Base-by-base conservation (phyloP, 2,113 vertebrate species). In the Oenanthe melanoleuca region DNA sequence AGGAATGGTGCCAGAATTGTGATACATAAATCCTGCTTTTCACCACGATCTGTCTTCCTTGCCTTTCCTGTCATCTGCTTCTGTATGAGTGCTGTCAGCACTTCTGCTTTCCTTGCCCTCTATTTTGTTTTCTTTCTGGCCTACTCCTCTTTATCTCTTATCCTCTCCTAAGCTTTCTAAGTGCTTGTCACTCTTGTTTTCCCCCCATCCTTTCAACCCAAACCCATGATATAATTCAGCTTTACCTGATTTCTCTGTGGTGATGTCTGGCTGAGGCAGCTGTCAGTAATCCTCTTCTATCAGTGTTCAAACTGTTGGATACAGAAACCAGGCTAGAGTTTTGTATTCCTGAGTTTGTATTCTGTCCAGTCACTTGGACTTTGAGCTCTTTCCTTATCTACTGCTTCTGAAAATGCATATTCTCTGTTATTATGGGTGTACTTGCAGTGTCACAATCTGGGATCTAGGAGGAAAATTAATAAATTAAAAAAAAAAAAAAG, bases 1-100 rank as follows among this genome's bases (percentile, higher is more conserved):
- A 38, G 65, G 83, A 91, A 38, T 33, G 24, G 45, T 92, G 94
- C 73, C 91, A 92, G 78, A 77, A 89, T 74, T 61, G 50, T 38
- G 81, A 57, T 57, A 69, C 13, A 22, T 64, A 92, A 95, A 93
- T 83, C 79, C 74, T 85, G 9, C 82, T 91, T 90, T 91, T 93
- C 75, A 80, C 71, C 79, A 86, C 8, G 0, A 59, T 14, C 66
- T 65, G 23, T 66, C 74, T 88, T 86, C 73, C 72, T 87, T 87
- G 73, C 91, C 89, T 95, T 70, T n/a, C 53, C 47, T 83, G 80
- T 91, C 91, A 81, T 89, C 86, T 93, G 55, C 82, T 71, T 70
- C 83, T 92, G 13, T 72, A 45, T 92, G n/a, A 71, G 45, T 57
- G 80, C 83, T 95, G 92, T 93, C 95, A 91, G 80, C 86, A 34